Evolutionary conservation across 1,140 invertebrate species (phyloP).

Genomic region (Drosophila lini): DNA sequence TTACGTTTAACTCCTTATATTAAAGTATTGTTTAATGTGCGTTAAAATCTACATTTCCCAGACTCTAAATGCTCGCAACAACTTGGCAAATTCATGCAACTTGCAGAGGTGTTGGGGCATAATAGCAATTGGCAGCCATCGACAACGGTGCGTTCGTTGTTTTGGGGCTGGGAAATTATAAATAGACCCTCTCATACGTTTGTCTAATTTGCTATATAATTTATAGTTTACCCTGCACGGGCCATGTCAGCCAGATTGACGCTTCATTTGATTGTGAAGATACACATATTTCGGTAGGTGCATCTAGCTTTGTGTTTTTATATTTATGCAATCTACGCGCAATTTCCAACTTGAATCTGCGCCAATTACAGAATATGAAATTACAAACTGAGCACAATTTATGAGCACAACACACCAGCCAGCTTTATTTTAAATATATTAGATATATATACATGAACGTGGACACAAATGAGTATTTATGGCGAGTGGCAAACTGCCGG

Average conservation of each 20-base stretch:
- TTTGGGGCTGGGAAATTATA: constrained; percentile 29
- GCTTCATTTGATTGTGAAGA: constrained; percentile 30
- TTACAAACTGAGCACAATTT: constrained; percentile 45
- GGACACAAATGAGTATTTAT: constrained; percentile 8
- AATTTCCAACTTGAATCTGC: constrained; percentile 37
- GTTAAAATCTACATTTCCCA: background rate
- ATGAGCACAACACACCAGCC: constrained; percentile 7
- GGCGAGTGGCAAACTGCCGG: constrained; percentile 5
- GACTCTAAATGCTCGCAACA: background rate
- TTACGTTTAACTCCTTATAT: too few relatives aligned
- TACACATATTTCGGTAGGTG: background rate
- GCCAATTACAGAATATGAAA: constrained; percentile 41
- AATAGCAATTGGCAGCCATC: constrained; percentile 20
- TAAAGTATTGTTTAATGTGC: background rate
- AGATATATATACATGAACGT: constrained; percentile 4
- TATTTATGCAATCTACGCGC: constrained; percentile 19
- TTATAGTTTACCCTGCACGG: constrained; percentile 36
- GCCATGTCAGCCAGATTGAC: constrained; percentile 29
- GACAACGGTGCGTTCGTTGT: constrained; percentile 3
- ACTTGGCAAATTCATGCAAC: constrained; percentile 14
- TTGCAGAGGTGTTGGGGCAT: constrained; percentile 27
- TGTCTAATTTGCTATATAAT: constrained; percentile 55
- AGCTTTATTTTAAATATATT: constrained; percentile 17
- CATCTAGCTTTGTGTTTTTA: background rate
- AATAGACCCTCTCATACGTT: constrained; percentile 41